Evolutionary conservation across 2,113 vertebrate species (phyloP).

Genomic region (Heteronetta atricapilla): DNA sequence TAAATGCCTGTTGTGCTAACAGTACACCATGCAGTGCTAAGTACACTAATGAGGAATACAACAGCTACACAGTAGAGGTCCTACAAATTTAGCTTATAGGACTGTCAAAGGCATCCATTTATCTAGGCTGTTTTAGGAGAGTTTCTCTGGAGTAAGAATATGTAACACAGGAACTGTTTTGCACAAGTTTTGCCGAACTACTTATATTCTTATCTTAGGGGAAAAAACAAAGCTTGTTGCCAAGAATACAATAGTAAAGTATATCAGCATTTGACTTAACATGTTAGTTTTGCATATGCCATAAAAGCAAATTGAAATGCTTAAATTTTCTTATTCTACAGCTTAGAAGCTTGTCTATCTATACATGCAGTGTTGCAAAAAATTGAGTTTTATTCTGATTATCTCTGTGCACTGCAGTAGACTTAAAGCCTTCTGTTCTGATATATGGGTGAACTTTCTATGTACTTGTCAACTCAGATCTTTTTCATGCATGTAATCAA

Average conservation of each 20-base stretch:
- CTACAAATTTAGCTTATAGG: background rate
- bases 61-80: background rate
- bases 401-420: background rate
- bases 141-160: background rate
- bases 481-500: background rate
- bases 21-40: background rate
- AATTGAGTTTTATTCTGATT: background rate
- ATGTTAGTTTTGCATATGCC: background rate
- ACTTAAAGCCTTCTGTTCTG: background rate
- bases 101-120: background rate
- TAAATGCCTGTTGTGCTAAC: background rate
- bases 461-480: background rate
- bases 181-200: background rate
- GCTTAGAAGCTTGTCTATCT: background rate
- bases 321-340: background rate
- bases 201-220: background rate
- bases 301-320: conserved; percentile 17
- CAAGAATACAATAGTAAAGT: background rate
- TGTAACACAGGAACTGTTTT: background rate
- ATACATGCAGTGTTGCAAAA: background rate
- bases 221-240: background rate
- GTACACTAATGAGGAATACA: fast-evolving
- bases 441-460: background rate
- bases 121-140: background rate
- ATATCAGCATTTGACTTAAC: background rate